Evolutionary conservation across 2,888 invertebrate genomes (phyloP), one percentile per base, ranked within the genome.

Genomic region (Caenorhabditis sp.): DNA sequence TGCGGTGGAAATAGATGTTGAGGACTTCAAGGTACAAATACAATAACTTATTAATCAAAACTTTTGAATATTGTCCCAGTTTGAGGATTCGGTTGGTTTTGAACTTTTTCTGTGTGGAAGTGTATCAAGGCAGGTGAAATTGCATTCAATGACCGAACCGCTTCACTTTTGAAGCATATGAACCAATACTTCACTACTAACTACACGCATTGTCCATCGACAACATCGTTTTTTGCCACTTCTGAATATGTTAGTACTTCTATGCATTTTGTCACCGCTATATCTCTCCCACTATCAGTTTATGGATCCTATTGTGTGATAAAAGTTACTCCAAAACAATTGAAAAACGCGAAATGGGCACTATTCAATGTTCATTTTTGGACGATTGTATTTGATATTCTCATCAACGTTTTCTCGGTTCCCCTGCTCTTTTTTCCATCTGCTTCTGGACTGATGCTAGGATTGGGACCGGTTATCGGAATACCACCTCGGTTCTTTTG

Each of bases 391-490:
- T 16, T 59, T 14, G 76, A 68, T 38, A 3, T 59, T 12, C 31
- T 68, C 7, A n/a, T 68, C 26, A 77, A 69, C 14, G 24, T 69
- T 2, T 41, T 77, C 8, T 38, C 51, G 0, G 24, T 58, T 49
- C 76, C 76, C 1, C 38, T 61, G 26, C 44, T 77, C 49, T 77
- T 77, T 49, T 51, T 69, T 14, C 76, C 76, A 26, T 59, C 69
- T 5, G 12, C 22, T 14, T 59, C 61, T 12, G 35, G 47, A 16
- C 5, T 59, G 5, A 77, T 51, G 41, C 22, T 77, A 10, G 64
- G 64, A 5, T 61, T 24, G 41, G 74, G 74, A 10, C 41, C 28
- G 7, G 16, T 35, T 0, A 28, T 74, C 0, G 64, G 56, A 12
- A 56, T 74, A 0, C 56, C 74, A 1, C 19, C 64, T 7, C 7